A percentile compares a stretch with the other conserved stretches of the same genome.
These are phyloP conservation scores for Chelonoidis abingdonii DNA, from an alignment of 2,113 vertebrate genomes.

Conservation along the genomic window DNA sequence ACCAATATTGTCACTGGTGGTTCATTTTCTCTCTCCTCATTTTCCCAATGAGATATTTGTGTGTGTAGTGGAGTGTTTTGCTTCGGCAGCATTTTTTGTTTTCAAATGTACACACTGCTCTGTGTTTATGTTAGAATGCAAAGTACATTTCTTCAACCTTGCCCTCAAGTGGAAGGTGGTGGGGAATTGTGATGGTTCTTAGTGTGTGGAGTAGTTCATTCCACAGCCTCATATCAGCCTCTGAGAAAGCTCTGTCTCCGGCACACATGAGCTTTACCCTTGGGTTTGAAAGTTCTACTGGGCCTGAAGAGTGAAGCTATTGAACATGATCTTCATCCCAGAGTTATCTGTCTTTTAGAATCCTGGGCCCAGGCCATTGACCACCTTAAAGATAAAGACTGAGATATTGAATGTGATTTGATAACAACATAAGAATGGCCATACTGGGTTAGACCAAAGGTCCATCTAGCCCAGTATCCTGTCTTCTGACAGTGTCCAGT, in stretches of 20 bases:
- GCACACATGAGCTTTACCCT: not conserved
- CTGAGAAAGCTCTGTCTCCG: not conserved
- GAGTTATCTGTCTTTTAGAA: not conserved
- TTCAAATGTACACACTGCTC: not conserved
- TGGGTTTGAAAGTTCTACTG: not conserved
- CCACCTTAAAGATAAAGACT: not conserved
- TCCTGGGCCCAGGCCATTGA: too few relatives aligned
- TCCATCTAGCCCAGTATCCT: too few relatives aligned
- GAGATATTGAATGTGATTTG: not conserved
- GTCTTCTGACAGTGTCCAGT: too few relatives aligned
- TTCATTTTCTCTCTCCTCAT: not conserved
- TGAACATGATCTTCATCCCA: not conserved
- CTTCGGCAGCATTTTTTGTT: not conserved
- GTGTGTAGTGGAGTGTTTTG: not conserved
- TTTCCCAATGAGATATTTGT: too few relatives aligned
- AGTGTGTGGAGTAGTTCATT: not conserved
- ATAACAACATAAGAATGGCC: too few relatives aligned
- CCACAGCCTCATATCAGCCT: not conserved
- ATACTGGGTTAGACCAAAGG: too few relatives aligned
- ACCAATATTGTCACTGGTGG: not conserved
- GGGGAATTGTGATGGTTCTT: not conserved
- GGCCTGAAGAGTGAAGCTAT: not conserved
- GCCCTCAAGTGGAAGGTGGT: not conserved
- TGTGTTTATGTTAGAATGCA: not conserved
- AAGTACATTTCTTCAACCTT: too few relatives aligned